phyloP scores from a whole-genome alignment of 1,140 invertebrate genomes.

The Drosophila bocki region DNA sequence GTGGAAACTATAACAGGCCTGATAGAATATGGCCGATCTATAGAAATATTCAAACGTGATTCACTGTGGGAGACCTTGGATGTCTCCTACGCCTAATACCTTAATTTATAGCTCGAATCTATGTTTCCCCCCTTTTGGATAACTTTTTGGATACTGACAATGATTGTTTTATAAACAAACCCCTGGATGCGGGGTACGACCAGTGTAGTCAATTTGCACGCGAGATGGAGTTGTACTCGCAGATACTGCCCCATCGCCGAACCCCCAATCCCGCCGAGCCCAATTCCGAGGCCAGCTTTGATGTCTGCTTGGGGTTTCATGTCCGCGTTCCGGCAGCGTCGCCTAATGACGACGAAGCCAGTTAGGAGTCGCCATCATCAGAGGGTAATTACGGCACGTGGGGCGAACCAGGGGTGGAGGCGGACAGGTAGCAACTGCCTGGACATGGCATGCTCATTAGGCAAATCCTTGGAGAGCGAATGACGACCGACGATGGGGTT shows the following conservation, averaged over 20 bases:
- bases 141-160: background rate
- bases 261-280: background rate
- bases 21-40: too few relatives aligned
- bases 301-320: conserved; percentile 52
- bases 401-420: conserved; percentile 16
- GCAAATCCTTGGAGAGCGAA: conserved; percentile 72
- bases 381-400: conserved; percentile 58
- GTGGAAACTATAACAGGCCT: too few relatives aligned
- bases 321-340: conserved; percentile 24
- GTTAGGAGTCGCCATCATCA: conserved; percentile 43
- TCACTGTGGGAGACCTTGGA: too few relatives aligned
- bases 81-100: too few relatives aligned
- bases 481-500: conserved; percentile 8
- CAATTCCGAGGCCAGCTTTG: conserved; percentile 22
- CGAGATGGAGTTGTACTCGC: conserved; percentile 20
- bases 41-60: background rate
- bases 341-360: conserved; percentile 49
- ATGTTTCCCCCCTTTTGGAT: background rate
- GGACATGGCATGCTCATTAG: conserved; percentile 76
- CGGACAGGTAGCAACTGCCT: conserved; percentile 37
- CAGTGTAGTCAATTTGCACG: conserved; percentile 18
- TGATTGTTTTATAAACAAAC: background rate
- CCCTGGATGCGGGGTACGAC: background rate
- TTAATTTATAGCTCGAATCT: background rate
- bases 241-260: background rate